Evolutionary conservation across 30 jellyfish, hydroid and myxozoan species (phyloP).

Genomic region (Cassiopea xamachana): DNA sequence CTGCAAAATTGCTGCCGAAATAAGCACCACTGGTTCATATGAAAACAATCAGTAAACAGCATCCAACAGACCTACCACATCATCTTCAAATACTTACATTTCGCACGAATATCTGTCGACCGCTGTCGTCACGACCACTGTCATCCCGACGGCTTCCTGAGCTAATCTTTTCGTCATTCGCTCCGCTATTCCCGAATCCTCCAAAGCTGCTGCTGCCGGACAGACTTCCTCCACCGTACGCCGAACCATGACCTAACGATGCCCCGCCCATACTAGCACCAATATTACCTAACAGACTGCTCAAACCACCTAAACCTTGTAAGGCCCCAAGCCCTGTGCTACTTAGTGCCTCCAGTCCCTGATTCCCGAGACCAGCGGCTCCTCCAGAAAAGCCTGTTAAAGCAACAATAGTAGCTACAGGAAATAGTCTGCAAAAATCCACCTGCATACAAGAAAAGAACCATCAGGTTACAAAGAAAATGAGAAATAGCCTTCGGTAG

Average conservation of each 20-base stretch:
- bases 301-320: constrained; percentile 73
- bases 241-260: constrained; percentile 68
- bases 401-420: constrained; percentile 30
- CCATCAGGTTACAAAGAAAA: too few relatives aligned
- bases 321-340: constrained; percentile 50
- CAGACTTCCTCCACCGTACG: constrained; percentile 50
- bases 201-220: constrained; percentile 65
- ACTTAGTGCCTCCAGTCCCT: constrained; percentile 74
- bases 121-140: constrained; percentile 72
- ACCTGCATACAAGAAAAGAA: not conserved
- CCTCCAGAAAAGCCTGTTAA: constrained; percentile 74
- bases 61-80: constrained; percentile 20
- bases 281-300: constrained; percentile 69
- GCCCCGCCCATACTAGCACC: constrained; percentile 79
- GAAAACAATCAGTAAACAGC: constrained; percentile 8
- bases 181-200: constrained; percentile 43
- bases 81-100: constrained; percentile 87
- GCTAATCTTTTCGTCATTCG: constrained; percentile 41
- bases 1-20: not conserved
- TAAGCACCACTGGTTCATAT: not conserved
- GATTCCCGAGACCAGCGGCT: constrained; percentile 27
- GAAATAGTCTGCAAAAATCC: not conserved
- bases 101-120: constrained; percentile 90
- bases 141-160: too few relatives aligned
- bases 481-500: too few relatives aligned